Percentiles rank a stretch among this genome's conserved stretches.
Conservation (phyloP, 1,140 invertebrate species). For the Pogonus chalceus region DNA sequence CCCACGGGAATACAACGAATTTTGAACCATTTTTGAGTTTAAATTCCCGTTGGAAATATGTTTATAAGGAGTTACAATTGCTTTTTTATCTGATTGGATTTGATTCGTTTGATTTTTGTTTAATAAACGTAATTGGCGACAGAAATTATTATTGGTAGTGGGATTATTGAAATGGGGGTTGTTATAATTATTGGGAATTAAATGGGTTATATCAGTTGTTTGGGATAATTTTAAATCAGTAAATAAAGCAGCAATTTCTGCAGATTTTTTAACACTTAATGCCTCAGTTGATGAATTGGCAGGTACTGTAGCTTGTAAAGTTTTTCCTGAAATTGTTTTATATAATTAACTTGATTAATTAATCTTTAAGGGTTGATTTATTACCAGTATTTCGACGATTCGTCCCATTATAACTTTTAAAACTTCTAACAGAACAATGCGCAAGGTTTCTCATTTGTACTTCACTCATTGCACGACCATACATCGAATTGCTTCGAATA, state of each 20-base stretch:
- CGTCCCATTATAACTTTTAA: background rate
- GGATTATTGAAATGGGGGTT: background rate
- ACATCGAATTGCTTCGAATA: background rate
- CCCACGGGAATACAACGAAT: slow-evolving; percentile 1
- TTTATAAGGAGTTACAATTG: background rate
- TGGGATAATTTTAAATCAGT: slow-evolving; percentile 54
- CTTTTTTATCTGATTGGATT: slow-evolving; percentile 9
- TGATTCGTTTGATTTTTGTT: background rate
- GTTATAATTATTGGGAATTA: slow-evolving; percentile 18
- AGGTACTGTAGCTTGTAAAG: slow-evolving; percentile 33
- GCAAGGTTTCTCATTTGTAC: background rate
- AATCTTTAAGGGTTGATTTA: too few relatives aligned
- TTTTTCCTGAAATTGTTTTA: slow-evolving; percentile 23
- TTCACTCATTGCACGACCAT: background rate
- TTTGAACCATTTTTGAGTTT: slow-evolving; percentile 3
- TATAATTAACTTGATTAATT: too few relatives aligned
- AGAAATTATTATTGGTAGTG: background rate
- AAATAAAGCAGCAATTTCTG: slow-evolving; percentile 78
- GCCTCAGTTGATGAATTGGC: slow-evolving; percentile 53
- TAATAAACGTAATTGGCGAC: background rate
- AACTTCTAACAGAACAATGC: background rate
- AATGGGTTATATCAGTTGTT: slow-evolving; percentile 35
- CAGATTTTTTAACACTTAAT: slow-evolving; percentile 74
- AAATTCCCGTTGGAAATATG: background rate
- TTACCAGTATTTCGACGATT: background rate